phyloP scores from a whole-genome alignment of 2,113 vertebrate genomes.

The Podarcis muralis region DNA sequence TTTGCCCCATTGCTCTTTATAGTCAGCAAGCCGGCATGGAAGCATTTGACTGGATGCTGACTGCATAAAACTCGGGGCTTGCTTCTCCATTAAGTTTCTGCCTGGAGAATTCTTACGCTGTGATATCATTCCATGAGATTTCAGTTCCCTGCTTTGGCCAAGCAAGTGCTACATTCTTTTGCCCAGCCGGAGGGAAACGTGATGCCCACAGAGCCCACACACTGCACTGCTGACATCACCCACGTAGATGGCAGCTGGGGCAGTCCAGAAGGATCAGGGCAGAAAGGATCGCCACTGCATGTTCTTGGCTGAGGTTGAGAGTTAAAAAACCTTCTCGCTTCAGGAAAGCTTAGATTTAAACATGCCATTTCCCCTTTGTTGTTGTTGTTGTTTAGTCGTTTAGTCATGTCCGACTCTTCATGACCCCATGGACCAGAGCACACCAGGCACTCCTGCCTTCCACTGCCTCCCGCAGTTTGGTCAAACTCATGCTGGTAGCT shows the following conservation, averaged over 20 bases:
- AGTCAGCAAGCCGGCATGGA: neutral
- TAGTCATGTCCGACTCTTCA: too few species aligned
- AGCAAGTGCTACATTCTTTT: neutral
- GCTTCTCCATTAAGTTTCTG: neutral
- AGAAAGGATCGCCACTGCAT: neutral
- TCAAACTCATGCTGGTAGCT: too few species aligned
- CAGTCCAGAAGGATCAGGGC: neutral
- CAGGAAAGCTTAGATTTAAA: neutral
- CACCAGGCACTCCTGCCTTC: too few species aligned
- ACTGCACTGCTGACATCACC: constrained; percentile 2
- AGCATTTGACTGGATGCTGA: neutral
- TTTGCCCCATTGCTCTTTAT: neutral
- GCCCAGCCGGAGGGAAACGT: neutral
- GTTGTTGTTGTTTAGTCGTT: too few species aligned
- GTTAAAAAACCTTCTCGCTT: neutral
- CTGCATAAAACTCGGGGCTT: neutral
- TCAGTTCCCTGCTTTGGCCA: neutral
- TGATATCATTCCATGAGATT: neutral
- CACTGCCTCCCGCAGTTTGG: too few species aligned
- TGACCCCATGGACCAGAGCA: too few species aligned
- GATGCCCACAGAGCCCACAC: neutral
- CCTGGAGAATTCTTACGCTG: neutral
- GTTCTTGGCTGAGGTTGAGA: neutral
- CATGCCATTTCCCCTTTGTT: neutral
- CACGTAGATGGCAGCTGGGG: neutral